These are phyloP conservation scores for Styela clava DNA, from an alignment of 23 tunicate genomes.

Conservation along the genomic window DNA sequence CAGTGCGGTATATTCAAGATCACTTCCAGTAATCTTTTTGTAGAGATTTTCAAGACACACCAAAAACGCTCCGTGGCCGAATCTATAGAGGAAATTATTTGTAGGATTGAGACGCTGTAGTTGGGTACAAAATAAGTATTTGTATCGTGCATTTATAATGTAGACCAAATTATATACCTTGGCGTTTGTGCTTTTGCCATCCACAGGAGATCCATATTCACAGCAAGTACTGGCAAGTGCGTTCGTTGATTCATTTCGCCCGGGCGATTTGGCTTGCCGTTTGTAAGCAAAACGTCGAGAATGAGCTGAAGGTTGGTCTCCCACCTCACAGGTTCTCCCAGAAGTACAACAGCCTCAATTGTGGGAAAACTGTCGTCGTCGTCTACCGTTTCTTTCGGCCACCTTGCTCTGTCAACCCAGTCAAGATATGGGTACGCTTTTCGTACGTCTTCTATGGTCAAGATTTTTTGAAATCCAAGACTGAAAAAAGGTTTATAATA, in stretches of 20 bases:
- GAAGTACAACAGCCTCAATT: constrained; percentile 86
- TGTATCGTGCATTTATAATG: not conserved
- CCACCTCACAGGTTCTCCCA: constrained; percentile 98
- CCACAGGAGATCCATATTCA: constrained; percentile 95
- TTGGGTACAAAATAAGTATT: not conserved
- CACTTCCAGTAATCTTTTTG: constrained; percentile 83
- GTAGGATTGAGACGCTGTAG: not conserved
- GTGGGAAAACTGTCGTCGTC: constrained; percentile 68
- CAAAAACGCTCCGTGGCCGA: constrained; percentile 97
- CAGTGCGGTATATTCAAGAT: constrained; percentile 70
- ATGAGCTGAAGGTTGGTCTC: constrained; percentile 89
- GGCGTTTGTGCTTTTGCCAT: constrained; percentile 97
- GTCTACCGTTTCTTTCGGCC: constrained; percentile 68
- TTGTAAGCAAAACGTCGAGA: constrained; percentile 74
- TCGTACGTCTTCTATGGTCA: constrained; percentile 83
- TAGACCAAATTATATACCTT: constrained; percentile 29
- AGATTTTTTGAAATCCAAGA: constrained; percentile 79
- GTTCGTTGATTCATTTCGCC: constrained; percentile 14
- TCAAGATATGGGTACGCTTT: constrained; percentile 95
- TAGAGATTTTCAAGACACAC: constrained; percentile 86
- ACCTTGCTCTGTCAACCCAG: constrained; percentile 91
- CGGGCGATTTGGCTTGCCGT: constrained; percentile 83
- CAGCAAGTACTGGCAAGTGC: constrained; percentile 91
- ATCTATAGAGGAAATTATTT: constrained; percentile 34
- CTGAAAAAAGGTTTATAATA: no score